Conservation (phyloP, 2,888 invertebrate species). For the Trypoxylon attenuatum region DNA sequence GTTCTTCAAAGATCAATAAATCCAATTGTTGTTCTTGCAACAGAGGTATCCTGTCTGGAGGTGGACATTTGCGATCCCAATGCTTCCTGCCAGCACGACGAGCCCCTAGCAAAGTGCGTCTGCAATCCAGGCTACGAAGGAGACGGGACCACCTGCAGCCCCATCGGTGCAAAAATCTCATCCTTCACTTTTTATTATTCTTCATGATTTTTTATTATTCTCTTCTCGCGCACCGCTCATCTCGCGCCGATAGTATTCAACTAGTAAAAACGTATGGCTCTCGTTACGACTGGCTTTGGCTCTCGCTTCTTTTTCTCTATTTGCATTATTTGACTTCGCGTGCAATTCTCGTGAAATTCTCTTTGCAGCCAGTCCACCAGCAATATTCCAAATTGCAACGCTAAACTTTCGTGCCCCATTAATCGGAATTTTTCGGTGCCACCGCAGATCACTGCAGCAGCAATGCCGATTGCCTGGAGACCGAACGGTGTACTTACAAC, state of each 20-base stretch:
- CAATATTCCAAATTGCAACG: no score
- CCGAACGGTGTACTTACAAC: conserved; percentile 84
- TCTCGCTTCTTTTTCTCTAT: no score
- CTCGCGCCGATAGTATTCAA: no score
- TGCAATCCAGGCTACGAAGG: conserved; percentile 89
- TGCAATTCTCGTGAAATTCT: no score
- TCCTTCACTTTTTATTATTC: neutral
- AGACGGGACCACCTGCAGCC: conserved; percentile 86
- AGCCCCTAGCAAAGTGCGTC: conserved; percentile 81
- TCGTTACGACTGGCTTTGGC: no score
- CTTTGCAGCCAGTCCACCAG: no score
- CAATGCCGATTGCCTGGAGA: conserved; percentile 81
- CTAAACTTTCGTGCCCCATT: no score
- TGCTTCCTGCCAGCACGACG: conserved; percentile 85
- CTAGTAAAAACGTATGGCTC: no score
- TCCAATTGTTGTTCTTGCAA: conserved; percentile 33
- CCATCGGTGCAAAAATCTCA: conserved; percentile 75
- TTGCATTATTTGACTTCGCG: no score
- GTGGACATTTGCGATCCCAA: conserved; percentile 83
- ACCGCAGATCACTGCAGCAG: conserved; percentile 80
- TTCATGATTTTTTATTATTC: neutral
- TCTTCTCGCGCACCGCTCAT: no score
- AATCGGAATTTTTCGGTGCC: no score
- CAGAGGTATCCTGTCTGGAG: conserved; percentile 77
- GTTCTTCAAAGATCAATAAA: no score